A percentile compares a stretch with the other conserved stretches of the same genome.
phyloP scores from a whole-genome alignment of 2,113 vertebrate species.

The Gopherus flavomarginatus region DNA sequence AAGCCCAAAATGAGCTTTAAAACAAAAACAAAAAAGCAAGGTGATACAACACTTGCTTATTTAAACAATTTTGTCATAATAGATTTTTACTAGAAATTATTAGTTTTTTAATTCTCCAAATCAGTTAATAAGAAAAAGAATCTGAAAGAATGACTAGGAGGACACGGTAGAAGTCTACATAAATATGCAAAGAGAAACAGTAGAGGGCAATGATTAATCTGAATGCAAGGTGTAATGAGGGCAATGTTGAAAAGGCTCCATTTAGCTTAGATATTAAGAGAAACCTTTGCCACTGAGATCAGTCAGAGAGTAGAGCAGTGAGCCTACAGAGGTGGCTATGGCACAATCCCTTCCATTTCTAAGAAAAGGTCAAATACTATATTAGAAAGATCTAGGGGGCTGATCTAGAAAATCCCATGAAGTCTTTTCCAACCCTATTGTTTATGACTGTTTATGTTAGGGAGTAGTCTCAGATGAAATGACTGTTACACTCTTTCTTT shows the following conservation, averaged over 20 bases:
- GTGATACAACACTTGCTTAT: conserved; percentile 41
- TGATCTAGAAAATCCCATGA: neutral
- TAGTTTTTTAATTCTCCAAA: neutral
- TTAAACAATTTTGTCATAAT: conserved; percentile 25
- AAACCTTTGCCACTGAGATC: neutral
- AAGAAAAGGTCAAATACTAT: neutral
- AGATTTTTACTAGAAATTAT: neutral
- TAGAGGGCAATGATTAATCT: neutral
- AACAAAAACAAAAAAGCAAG: conserved; percentile 14
- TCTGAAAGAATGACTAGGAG: neutral
- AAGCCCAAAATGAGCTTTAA: conserved; percentile 35
- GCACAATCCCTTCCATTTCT: neutral
- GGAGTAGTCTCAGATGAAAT: neutral
- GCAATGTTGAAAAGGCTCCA: neutral
- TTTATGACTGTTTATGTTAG: neutral
- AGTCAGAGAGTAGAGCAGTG: neutral
- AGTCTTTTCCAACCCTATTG: neutral
- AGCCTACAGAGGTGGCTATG: neutral
- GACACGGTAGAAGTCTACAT: neutral
- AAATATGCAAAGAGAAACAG: neutral
- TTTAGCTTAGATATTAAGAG: neutral
- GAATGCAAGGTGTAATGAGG: neutral
- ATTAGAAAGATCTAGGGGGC: neutral
- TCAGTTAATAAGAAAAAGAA: neutral
- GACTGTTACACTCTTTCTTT: neutral